A percentile compares a stretch with the other conserved stretches of the same genome.
Conservation (phyloP, 2,797 vertebrate species). For the Hippoglossus hippoglossus region DNA sequence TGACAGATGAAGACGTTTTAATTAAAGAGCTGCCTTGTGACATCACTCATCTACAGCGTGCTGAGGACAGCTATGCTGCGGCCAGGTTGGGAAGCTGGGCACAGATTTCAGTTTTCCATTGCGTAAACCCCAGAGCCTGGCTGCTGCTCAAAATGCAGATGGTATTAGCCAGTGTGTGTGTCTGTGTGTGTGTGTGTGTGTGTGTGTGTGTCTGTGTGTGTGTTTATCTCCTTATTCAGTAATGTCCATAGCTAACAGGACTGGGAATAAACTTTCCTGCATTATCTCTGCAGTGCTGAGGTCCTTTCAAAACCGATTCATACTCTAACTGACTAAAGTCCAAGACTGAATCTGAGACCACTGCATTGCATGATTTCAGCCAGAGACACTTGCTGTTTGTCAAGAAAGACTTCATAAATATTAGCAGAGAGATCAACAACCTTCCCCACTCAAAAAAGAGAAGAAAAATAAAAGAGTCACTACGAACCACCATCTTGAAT, state of each 20-base stretch:
- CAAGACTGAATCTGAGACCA: no score
- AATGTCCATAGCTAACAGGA: slow-evolving; percentile 19
- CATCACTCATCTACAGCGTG: slow-evolving; percentile 34
- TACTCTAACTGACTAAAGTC: no score
- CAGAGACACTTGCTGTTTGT: neutral
- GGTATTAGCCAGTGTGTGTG: slow-evolving; percentile 23
- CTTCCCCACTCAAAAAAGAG: no score
- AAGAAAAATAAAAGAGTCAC: no score
- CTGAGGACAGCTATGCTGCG: slow-evolving; percentile 47
- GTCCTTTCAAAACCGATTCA: slow-evolving; percentile 3
- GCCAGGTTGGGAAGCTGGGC: slow-evolving; percentile 39
- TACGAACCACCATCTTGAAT: no score
- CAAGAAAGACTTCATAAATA: no score
- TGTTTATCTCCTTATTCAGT: slow-evolving; percentile 48
- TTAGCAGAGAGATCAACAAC: no score
- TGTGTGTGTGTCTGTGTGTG: slow-evolving; percentile 20
- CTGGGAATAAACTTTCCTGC: slow-evolving; percentile 2
- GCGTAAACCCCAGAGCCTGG: slow-evolving; percentile 44
- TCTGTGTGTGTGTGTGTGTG: slow-evolving; percentile 33
- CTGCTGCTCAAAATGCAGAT: slow-evolving; percentile 33
- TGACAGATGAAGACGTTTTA: slow-evolving; percentile 32
- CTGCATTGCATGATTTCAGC: neutral
- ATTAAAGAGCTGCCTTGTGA: slow-evolving; percentile 45
- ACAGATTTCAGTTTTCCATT: slow-evolving; percentile 68
- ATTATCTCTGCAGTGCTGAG: neutral